phyloP scores from a whole-genome alignment of 2,797 vertebrate species.

The Mormyrus proboscirostris region DNA sequence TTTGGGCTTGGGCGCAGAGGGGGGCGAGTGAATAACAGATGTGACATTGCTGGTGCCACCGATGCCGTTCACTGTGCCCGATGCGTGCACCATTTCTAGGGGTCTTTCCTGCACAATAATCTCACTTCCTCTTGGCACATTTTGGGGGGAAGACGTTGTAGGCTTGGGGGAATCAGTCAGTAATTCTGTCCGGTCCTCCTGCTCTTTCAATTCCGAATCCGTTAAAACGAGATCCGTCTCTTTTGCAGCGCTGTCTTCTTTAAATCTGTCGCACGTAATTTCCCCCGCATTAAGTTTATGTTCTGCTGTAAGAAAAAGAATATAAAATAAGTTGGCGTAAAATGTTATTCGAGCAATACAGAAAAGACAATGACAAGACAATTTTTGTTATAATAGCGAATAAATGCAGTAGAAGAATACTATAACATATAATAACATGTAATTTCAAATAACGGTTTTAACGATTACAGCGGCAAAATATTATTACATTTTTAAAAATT shows the following conservation, averaged over 20 bases:
- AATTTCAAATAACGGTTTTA: conserved; percentile 22
- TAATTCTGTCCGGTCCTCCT: conserved; percentile 68
- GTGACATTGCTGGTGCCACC: conserved; percentile 65
- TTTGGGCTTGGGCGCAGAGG: conserved; percentile 84
- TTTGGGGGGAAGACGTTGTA: conserved; percentile 66
- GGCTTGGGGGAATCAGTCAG: conserved; percentile 60
- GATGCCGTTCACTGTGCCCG: conserved; percentile 50
- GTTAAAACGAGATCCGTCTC: conserved; percentile 71
- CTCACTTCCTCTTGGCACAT: conserved; percentile 59
- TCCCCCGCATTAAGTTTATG: conserved; percentile 68
- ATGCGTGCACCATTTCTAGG: conserved; percentile 57
- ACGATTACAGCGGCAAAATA: conserved; percentile 46
- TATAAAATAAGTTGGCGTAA: conserved; percentile 28
- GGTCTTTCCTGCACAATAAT: conserved; percentile 58
- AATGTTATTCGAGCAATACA: background rate
- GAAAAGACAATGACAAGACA: background rate
- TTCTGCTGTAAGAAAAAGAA: conserved; percentile 48
- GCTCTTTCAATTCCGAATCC: conserved; percentile 86
- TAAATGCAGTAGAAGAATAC: background rate
- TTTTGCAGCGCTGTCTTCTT: conserved; percentile 64
- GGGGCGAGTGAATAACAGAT: conserved; percentile 86
- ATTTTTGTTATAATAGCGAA: conserved; percentile 8
- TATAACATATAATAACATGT: background rate
- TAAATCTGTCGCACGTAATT: conserved; percentile 65
- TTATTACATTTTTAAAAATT: background rate